Conservation (phyloP, 2,113 vertebrate genomes). For the Albula glossodonta region DNA sequence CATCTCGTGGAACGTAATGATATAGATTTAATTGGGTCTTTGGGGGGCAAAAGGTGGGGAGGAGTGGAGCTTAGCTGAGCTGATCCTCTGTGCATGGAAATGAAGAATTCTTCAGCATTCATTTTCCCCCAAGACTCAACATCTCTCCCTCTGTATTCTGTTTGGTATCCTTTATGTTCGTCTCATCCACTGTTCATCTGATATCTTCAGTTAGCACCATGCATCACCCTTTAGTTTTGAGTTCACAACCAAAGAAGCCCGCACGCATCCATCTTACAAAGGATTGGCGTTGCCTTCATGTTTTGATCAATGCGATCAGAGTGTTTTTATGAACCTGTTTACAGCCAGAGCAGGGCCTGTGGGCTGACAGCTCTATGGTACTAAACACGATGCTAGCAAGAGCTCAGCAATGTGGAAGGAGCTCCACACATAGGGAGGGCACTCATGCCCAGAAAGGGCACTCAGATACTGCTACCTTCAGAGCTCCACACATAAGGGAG, state of each 20-base stretch:
- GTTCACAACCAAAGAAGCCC: background rate
- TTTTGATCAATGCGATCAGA: background rate
- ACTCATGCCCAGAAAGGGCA: background rate
- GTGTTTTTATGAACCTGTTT: background rate
- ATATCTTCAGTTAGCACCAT: background rate
- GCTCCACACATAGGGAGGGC: background rate
- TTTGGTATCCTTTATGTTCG: background rate
- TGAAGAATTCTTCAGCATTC: background rate
- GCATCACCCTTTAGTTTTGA: background rate
- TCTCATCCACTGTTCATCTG: background rate
- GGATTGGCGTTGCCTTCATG: background rate
- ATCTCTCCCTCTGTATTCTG: background rate
- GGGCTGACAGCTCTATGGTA: background rate
- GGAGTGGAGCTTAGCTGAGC: background rate
- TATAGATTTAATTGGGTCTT: background rate
- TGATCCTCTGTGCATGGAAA: background rate
- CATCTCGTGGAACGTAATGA: background rate
- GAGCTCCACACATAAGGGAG: no score
- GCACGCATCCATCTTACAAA: background rate
- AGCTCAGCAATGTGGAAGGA: background rate
- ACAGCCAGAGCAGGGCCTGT: background rate
- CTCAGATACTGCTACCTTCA: no score
- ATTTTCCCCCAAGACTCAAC: background rate
- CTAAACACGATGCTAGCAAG: background rate
- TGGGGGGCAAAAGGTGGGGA: background rate